These are phyloP conservation scores for Erebia palarica DNA, from an alignment of 2,888 invertebrate species.

Conservation along the genomic window DNA sequence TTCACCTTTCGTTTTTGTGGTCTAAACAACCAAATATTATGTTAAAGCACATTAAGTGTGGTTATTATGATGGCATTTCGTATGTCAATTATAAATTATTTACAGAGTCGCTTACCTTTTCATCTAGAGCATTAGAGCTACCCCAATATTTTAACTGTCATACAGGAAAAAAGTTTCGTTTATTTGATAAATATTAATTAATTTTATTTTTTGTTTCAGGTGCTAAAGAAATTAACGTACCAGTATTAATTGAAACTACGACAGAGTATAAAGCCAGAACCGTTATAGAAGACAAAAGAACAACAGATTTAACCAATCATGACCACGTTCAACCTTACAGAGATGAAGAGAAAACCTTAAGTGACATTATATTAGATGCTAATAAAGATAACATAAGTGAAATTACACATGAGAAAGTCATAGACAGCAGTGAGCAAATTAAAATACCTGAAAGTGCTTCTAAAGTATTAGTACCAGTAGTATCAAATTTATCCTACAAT, in stretches of 20 bases:
- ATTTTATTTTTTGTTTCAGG: conserved; percentile 56
- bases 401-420: conserved; percentile 45
- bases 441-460: conserved; percentile 66
- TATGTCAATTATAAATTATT: conserved; percentile 2
- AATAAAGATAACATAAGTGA: conserved; percentile 26
- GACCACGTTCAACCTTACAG: neutral
- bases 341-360: conserved; percentile 30
- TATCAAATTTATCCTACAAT: conserved; percentile 54
- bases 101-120: neutral
- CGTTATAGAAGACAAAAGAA: conserved; percentile 32
- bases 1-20: neutral
- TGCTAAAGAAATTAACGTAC: conserved; percentile 55
- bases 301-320: conserved; percentile 10
- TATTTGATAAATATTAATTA: neutral
- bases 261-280: conserved; percentile 36
- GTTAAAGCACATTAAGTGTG: neutral
- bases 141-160: no score
- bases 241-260: conserved; percentile 47
- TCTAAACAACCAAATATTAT: conserved; percentile 2
- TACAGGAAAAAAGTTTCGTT: neutral
- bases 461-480: conserved; percentile 58
- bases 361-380: conserved; percentile 27
- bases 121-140: neutral
- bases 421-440: conserved; percentile 44
- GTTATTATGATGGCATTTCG: conserved; percentile 2